phyloP scores from a whole-genome alignment of 2,888 invertebrate genomes.

The Tethea ocularis region DNA sequence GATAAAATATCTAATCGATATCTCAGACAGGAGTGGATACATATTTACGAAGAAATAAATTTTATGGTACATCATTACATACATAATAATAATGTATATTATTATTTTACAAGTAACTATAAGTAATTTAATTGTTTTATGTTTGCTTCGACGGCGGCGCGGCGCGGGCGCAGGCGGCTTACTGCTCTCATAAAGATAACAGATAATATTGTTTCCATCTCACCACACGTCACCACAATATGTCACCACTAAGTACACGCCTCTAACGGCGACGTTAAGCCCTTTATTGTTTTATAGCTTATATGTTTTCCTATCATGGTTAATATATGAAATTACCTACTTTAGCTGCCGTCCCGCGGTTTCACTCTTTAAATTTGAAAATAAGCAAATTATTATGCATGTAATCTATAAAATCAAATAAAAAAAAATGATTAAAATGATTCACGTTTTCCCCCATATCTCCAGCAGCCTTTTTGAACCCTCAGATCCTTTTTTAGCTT shows the following conservation, averaged over 20 bases:
- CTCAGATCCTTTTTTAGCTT: no score
- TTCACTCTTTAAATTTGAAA: no score
- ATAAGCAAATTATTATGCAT: no score
- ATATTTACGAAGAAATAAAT: neutral
- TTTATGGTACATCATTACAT: neutral
- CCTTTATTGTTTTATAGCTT: neutral
- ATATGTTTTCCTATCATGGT: neutral
- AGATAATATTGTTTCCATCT: neutral
- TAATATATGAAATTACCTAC: no score
- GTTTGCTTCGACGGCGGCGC: neutral
- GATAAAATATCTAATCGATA: slow-evolving; percentile 1
- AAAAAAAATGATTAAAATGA: no score
- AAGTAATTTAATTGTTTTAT: slow-evolving; percentile 1
- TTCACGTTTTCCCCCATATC: no score
- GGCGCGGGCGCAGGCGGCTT: neutral
- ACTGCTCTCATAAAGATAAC: neutral
- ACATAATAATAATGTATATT: neutral
- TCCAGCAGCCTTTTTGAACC: no score
- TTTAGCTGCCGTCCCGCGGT: no score
- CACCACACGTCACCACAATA: neutral
- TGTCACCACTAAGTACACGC: neutral
- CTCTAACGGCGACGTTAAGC: neutral
- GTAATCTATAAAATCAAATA: no score
- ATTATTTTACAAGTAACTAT: no score
- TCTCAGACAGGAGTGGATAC: neutral